Base-by-base conservation (phyloP, 2,113 vertebrate species). In the Coracopsis vasa region DNA sequence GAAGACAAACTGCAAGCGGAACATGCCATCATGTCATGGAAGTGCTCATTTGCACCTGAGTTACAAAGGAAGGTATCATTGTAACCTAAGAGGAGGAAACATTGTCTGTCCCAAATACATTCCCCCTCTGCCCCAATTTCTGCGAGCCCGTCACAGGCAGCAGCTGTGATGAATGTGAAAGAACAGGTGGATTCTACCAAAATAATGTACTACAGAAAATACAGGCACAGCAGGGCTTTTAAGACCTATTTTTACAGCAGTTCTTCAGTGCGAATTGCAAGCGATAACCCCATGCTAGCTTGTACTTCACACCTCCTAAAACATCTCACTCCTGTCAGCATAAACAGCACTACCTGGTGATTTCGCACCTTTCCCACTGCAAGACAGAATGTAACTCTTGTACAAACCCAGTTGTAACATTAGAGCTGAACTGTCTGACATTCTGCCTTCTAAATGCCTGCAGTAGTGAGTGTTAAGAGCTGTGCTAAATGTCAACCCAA, bases 251-350 rank as follows among this genome's bases (percentile, higher is more conserved):
- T 87, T 69, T 44, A 73, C 23, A 35, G 41, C 41, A 82, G 69
- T 33, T 85, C 37, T 71, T 72, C 66, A 47, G 24, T 10, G 27
- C 0, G 0, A 37, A 10, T 64, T 24, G 16, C 16, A 70, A 58
- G 48, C 1, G 4, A 56, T 31, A 84, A 42, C n/a, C 9, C 7
- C 2, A 0, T 12, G 13, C n/a, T 47, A 23, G 16, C 25, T 86
- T 35, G 0, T 53, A 31, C 42, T 86, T 75, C 61, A 11, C 15
- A 35, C 51, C 72, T 71, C n/a, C 39, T 14, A 6, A 61, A 51
- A 65, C 37, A 61, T 35, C 67, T 83, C 64, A 10, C n/a, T 75
- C 60, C 65, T 74, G 47, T n/a, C 73, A 81, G 21, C 58, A 23
- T 4, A 8, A 56, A 29, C 54, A 54, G 50, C 2, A 20, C 56